Evolutionary conservation across 2,888 invertebrate genomes (phyloP).

Genomic region (Rapana venosa): DNA sequence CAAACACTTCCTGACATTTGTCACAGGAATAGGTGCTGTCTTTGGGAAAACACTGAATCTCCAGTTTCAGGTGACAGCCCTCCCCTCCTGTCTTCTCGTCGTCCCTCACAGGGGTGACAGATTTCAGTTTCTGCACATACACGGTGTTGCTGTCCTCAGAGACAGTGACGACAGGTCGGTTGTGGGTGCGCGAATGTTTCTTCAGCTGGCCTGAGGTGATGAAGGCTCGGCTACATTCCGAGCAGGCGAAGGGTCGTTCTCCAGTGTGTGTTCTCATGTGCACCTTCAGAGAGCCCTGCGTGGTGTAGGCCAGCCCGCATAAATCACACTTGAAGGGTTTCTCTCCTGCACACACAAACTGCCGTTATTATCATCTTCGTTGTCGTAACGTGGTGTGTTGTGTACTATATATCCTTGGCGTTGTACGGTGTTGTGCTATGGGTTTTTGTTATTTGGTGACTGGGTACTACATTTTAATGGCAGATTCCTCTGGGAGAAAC

Average conservation of each 20-base stretch:
- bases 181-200: slow-evolving; percentile 30
- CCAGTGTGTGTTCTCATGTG: slow-evolving; percentile 31
- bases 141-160: slow-evolving; percentile 7
- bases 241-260: slow-evolving; percentile 20
- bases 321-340: slow-evolving; percentile 13
- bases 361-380: too few relatives aligned
- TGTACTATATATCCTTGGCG: too few relatives aligned
- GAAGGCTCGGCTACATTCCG: slow-evolving; percentile 9
- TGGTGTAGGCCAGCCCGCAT: slow-evolving; percentile 13
- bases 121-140: neutral
- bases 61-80: neutral
- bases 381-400: too few relatives aligned
- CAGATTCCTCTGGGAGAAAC: too few relatives aligned
- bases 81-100: neutral
- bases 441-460: too few relatives aligned
- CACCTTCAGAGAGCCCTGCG: slow-evolving; percentile 25
- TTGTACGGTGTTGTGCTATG: too few relatives aligned
- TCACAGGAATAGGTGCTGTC: slow-evolving; percentile 29
- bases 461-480: too few relatives aligned
- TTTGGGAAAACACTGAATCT: slow-evolving; percentile 22
- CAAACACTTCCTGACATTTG: neutral
- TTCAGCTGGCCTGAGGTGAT: slow-evolving; percentile 30
- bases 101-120: neutral
- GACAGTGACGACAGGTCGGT: neutral
- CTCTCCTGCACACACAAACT: neutral